Evolutionary conservation across 2,113 vertebrate species (phyloP), one percentile per base, ranked within the genome.

Genomic region (Nyctibius bracteatus): DNA sequence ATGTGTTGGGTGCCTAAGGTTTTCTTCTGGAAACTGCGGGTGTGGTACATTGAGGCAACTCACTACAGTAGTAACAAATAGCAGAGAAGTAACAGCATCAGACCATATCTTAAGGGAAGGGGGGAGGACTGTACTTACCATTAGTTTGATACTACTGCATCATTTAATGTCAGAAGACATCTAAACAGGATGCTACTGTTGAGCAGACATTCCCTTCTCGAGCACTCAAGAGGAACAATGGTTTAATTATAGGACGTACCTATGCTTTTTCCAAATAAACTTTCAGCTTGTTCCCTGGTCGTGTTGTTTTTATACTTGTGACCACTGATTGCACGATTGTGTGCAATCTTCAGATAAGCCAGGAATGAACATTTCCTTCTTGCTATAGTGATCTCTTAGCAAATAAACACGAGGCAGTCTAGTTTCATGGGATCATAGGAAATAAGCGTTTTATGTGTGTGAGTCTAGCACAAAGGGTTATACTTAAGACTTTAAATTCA

Each of bases 161-260:
- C 92, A 81, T 59, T 95, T 73, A n/a, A 37, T 82, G 89, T 67
- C 74, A 51, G 75, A 92, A 87, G 86, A 65, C 90, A 55, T 94
- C 74, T 70, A 93, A 78, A 94, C 89, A 97, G 96, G 92, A 93
- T 83, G 94, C 81, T 88, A 18, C 55, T 88, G 71, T 91, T 72
- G 79, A 78, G 55, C 63, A 95, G 74, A 86, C 95, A 92, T 22
- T 94, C 96, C 83, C 82, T 66, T 90, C 92, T 94, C 2, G 25
- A 86, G 66, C 91, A 28, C 84, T 92, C 15, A 17, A 33, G 75
- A 88, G 86, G 78, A 97, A 94, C 85, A 94, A 52, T 94, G 63
- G 52, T 74, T 93, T 95, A 90, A 88, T 91, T 94, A 90, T 94
- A 89, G 94, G 83, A 94, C 80, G 88, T 94, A 94, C 94, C 92